phyloP scores from a whole-genome alignment of 1,140 invertebrate genomes.

The Eriocheir sinensis region DNA sequence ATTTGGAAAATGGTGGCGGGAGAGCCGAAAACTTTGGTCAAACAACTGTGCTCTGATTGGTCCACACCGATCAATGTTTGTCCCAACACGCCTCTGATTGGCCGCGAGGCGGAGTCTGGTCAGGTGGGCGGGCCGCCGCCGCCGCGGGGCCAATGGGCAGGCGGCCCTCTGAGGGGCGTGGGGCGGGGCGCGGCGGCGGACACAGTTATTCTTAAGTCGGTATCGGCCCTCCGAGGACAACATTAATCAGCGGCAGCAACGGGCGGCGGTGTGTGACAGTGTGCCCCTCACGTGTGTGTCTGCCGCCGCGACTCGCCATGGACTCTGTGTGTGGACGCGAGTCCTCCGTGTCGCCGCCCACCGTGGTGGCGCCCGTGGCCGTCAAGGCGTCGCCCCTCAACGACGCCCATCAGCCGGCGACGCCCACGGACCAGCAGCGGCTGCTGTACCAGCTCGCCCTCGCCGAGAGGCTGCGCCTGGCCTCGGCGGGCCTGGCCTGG shows the following conservation, averaged over 20 bases:
- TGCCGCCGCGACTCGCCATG: slow-evolving; percentile 55
- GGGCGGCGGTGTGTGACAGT: slow-evolving; percentile 34
- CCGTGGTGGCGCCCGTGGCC: slow-evolving; percentile 77
- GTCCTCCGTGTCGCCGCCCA: slow-evolving; percentile 77
- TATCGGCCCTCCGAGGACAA: slow-evolving; percentile 54
- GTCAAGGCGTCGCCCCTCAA: slow-evolving; percentile 69
- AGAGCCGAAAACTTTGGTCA: slow-evolving; percentile 77
- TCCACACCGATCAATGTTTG: slow-evolving; percentile 78
- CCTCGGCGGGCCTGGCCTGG: slow-evolving; percentile 73
- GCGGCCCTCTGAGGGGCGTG: neutral
- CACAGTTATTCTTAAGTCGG: slow-evolving; percentile 68
- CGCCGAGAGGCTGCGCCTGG: slow-evolving; percentile 77
- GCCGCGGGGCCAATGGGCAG: slow-evolving; percentile 19
- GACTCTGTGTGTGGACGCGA: slow-evolving; percentile 78
- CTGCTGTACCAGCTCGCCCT: slow-evolving; percentile 78
- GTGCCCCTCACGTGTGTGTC: slow-evolving; percentile 34
- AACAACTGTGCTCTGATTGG: slow-evolving; percentile 77
- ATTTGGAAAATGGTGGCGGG: slow-evolving; percentile 75
- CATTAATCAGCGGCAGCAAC: slow-evolving; percentile 55
- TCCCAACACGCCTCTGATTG: slow-evolving; percentile 73
- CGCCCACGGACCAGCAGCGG: slow-evolving; percentile 77
- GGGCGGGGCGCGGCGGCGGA: slow-evolving; percentile 40
- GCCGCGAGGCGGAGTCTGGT: slow-evolving; percentile 51
- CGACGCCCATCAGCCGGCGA: slow-evolving; percentile 64
- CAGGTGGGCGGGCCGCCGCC: slow-evolving; percentile 47